Conservation (phyloP, 2,113 vertebrate species). For the Siphamia tubifer region DNA sequence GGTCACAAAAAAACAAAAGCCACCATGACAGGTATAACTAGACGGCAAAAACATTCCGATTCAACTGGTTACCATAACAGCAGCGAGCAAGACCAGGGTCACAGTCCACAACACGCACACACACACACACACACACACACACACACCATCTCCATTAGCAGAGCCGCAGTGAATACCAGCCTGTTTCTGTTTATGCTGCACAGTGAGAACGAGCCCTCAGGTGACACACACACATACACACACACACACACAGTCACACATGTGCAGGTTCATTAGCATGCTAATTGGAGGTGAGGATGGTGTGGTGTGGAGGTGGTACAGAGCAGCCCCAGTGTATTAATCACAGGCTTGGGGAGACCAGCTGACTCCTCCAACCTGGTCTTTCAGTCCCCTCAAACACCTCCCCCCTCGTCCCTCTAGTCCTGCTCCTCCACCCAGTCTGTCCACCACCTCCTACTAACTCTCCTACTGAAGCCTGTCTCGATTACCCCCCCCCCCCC, state of each 20-base stretch:
- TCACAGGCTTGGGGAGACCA: slow-evolving; percentile 64
- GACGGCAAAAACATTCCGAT: slow-evolving; percentile 47
- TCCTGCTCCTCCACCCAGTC: slow-evolving; percentile 23
- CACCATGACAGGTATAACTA: slow-evolving; percentile 58
- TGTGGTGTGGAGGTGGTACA: slow-evolving; percentile 71
- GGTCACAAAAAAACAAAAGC: slow-evolving; percentile 57
- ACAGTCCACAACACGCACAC: slow-evolving; percentile 38
- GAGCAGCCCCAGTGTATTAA: slow-evolving; percentile 70
- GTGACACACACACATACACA: slow-evolving; percentile 48
- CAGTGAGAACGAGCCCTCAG: slow-evolving; percentile 60
- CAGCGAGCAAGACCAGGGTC: slow-evolving; percentile 43
- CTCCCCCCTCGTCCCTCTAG: not conserved
- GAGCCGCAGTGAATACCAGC: slow-evolving; percentile 50
- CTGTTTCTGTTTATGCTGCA: slow-evolving; percentile 67
- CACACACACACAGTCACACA: slow-evolving; percentile 26
- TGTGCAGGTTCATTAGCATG: slow-evolving; percentile 71
- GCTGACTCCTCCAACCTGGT: slow-evolving; percentile 64
- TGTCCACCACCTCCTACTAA: slow-evolving; percentile 38
- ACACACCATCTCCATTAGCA: slow-evolving; percentile 43
- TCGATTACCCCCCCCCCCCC: slow-evolving; percentile 42
- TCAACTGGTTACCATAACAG: slow-evolving; percentile 62
- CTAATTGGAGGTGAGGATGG: slow-evolving; percentile 78
- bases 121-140: slow-evolving; percentile 25
- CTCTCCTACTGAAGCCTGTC: slow-evolving; percentile 35
- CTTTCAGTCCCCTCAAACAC: slow-evolving; percentile 17